Base-by-base conservation (phyloP, 2,113 vertebrate species). In the Oryzias javanicus region DNA sequence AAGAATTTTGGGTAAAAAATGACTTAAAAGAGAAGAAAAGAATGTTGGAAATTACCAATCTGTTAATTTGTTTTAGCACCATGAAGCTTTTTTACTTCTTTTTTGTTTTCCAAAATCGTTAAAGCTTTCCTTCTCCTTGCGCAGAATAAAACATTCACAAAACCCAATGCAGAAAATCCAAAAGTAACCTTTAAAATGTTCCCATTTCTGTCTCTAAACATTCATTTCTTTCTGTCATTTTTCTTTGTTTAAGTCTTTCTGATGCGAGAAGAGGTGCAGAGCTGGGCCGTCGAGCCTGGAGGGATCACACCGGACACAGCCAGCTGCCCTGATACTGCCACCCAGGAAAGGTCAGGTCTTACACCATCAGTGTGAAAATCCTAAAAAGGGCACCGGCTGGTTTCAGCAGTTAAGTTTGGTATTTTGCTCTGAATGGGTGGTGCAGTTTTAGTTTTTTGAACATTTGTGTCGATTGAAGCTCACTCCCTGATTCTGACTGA, bases 401-500 rank as follows among this genome's bases (percentile, higher is more conserved):
- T 27, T 27, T 27, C 5, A 27, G 6, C 25, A 35, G 35, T 12
- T 35, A 12, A 35, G 8, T 35, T 10, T 35, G 35, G 35, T 35
- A 35, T 35, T 35, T 35, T 8, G 8, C 2, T 35, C 35, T 35
- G 35, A 35, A 35, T 35, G 8, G 3, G 12, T 8, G 3, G 35
- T 12, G 35, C 35, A 35, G 8, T 22, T 22, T 22, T 3, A 22
- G 22, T 22, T 35, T 60, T 45, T 51, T 78, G 81, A 90, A 78
- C 74, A 77, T 86, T 86, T 88, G 80, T 51, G 73, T 86, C 78
- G 74, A 72, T 82, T 42, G 76, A 65, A 46, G 70, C 57, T 70
- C 72, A 67, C 66, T 61, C 76, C 79, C 81, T 91, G 89, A 91
- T 92, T 89, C 78, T 73, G 81, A 84, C 67, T 89, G 89, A 92